Base-by-base conservation (phyloP, 2,888 invertebrate species). In the Lasioglossum pauxillum region DNA sequence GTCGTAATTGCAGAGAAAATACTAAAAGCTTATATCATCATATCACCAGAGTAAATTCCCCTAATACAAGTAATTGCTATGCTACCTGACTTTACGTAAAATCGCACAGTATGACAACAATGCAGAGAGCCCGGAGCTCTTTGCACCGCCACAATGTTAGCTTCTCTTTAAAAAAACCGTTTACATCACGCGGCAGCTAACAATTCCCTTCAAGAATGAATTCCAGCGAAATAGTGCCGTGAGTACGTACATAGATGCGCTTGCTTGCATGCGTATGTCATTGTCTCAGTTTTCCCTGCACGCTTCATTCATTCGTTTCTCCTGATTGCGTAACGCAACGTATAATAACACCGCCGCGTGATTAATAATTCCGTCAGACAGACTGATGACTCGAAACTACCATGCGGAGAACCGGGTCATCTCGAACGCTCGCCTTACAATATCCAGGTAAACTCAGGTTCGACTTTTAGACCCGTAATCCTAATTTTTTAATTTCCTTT, bases 221-320 rank as follows among this genome's bases (percentile, higher is more conserved):
- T 67, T 35, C 67, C 35, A 67, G 67, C 31, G 35, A 35, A 35
- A 67, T 35, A 35, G 67, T 35, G 14, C 67, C 53, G 67, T 35
- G 67, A 67, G 67, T 31, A 35, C 35, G 8, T 67, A 67, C 16
- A 7, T 8, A 35, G 8, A 35, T 19, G 35, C 8, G 35, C 8
- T 60, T 53, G 53, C 27, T 67, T 27, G 19, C 67, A 31, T 16
- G 67, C 35, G 14, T 35, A 35, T 67, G 35, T 67, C 67, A 67
- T 67, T 67, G 67, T 67, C 35, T 5, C 38, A 19, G 16, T 19
- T 27, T 53, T 67, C 35, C 67, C 31, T 67, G 35, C 35, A 35
- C 35, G 67, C 67, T 31, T 67, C 67, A 67, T 67, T 67, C 67
- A 67, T 67, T 35, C 35, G 31, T 31, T 67, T 35, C 67, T 31